These are phyloP conservation scores for Phorcus lineatus DNA, from an alignment of 2,888 invertebrate species.

Conservation along the genomic window DNA sequence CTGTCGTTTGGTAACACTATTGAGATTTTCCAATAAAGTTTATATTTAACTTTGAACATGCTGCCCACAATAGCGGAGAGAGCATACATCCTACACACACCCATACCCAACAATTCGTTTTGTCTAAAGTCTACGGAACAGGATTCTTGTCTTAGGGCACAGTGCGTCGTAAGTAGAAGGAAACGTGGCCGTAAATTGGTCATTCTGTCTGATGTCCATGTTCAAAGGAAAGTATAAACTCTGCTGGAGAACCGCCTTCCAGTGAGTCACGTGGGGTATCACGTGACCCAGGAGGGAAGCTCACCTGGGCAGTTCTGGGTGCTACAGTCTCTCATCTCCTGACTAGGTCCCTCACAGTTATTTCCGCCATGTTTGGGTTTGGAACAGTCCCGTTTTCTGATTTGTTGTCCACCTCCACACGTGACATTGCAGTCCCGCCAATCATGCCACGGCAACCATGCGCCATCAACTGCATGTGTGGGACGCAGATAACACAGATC, in stretches of 20 bases:
- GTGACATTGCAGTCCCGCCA: conserved; percentile 61
- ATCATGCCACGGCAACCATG: conserved; percentile 55
- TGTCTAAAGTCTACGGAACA: no score
- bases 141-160: no score
- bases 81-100: no score
- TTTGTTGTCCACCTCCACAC: conserved; percentile 61
- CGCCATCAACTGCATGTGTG: conserved; percentile 60
- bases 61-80: neutral
- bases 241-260: neutral
- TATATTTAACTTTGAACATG: conserved; percentile 6
- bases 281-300: neutral
- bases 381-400: conserved; percentile 48
- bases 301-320: conserved; percentile 62
- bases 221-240: conserved; percentile 14
- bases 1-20: no score
- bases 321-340: conserved; percentile 53
- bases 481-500: neutral
- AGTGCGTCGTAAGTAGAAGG: no score
- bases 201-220: neutral
- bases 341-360: conserved; percentile 49
- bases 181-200: neutral
- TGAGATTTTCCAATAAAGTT: neutral
- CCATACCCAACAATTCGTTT: no score
- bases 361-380: conserved; percentile 56
- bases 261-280: neutral